Evolutionary conservation across 1,140 invertebrate species (phyloP).

Genomic region (Magallana angulata): DNA sequence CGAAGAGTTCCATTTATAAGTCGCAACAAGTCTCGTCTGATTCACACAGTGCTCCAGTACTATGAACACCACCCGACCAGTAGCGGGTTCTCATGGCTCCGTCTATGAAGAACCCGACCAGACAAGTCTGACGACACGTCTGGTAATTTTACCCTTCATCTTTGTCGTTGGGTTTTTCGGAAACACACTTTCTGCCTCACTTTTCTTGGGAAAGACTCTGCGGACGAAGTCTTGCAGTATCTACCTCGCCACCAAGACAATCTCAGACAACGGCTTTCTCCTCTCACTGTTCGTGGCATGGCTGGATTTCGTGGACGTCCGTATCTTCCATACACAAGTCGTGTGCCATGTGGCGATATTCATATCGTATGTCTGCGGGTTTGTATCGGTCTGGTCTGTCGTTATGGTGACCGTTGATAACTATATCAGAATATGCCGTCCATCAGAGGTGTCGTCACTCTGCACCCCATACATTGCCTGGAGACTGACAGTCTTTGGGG

Average conservation of each 20-base stretch:
- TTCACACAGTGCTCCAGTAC: background rate
- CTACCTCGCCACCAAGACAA: constrained; percentile 62
- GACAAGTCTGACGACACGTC: background rate
- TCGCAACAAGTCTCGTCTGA: background rate
- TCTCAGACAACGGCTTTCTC: constrained; percentile 63
- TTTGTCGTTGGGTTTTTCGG: constrained; percentile 62
- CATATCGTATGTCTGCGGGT: constrained; percentile 72
- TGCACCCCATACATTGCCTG: constrained; percentile 69
- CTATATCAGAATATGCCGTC: constrained; percentile 73
- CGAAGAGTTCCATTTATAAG: background rate
- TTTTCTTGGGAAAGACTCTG: constrained; percentile 57
- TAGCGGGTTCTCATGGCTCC: background rate
- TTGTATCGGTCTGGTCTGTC: constrained; percentile 77
- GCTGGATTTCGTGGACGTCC: constrained; percentile 81
- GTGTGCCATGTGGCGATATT: constrained; percentile 75
- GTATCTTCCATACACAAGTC: constrained; percentile 67
- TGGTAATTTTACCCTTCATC: constrained; percentile 64
- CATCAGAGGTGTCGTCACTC: constrained; percentile 62
- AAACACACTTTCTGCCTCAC: constrained; percentile 57
- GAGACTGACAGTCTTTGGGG: constrained; percentile 52
- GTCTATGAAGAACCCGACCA: background rate
- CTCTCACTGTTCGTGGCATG: constrained; percentile 77
- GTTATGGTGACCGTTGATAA: constrained; percentile 69
- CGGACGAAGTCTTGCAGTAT: constrained; percentile 63
- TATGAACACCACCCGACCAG: background rate